These are phyloP conservation scores for Ornithoptera alexandrae DNA, from an alignment of 2,888 invertebrate species.

Conservation along the genomic window DNA sequence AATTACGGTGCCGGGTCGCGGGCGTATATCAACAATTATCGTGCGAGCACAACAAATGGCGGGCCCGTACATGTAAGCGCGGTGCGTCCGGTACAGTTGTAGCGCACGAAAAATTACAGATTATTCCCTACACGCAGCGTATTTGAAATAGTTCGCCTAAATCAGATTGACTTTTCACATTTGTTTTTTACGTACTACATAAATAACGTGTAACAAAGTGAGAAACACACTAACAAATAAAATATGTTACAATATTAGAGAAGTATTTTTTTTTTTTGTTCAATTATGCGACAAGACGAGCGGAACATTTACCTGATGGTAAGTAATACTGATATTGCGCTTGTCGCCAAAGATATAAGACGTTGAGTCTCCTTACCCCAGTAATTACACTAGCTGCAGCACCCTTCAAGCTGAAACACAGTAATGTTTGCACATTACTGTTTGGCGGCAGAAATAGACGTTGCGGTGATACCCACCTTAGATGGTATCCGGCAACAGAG, in stretches of 20 bases:
- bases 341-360: too few relatives aligned
- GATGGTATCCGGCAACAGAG: too few relatives aligned
- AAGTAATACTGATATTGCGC: too few relatives aligned
- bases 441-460: too few relatives aligned
- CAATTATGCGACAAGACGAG: too few relatives aligned
- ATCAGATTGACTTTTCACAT: conserved; percentile 11
- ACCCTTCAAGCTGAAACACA: too few relatives aligned
- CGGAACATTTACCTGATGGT: too few relatives aligned
- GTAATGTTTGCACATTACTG: too few relatives aligned
- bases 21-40: conserved; percentile 81
- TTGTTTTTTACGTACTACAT: conserved; percentile 22
- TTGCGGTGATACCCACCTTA: too few relatives aligned
- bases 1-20: conserved; percentile 77
- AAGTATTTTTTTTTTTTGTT: too few relatives aligned
- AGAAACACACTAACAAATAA: neutral
- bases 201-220: conserved; percentile 7
- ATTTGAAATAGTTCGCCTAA: conserved; percentile 20
- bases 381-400: too few relatives aligned
- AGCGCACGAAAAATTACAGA: conserved; percentile 28
- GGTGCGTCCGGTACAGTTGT: conserved; percentile 35
- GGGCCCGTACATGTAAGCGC: conserved; percentile 64
- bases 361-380: too few relatives aligned
- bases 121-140: conserved; percentile 16
- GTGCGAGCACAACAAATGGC: conserved; percentile 77
- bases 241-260: neutral